These are phyloP conservation scores for Drosophila pachea DNA, from an alignment of 1,140 invertebrate genomes.

Conservation along the genomic window DNA sequence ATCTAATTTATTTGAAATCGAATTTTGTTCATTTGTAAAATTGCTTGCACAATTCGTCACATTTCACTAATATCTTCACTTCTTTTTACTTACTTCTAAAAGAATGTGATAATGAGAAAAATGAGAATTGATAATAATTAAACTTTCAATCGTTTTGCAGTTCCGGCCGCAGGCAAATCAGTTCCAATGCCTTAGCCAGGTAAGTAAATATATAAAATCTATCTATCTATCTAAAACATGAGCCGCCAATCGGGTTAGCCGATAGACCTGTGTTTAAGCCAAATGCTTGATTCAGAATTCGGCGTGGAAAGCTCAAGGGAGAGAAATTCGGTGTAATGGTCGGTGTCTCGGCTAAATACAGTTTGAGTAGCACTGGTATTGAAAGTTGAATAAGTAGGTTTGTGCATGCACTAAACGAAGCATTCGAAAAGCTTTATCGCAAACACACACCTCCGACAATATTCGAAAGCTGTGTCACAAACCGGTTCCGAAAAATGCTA, in stretches of 20 bases:
- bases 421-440: neutral
- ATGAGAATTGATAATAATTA: neutral
- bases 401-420: conserved; percentile 4
- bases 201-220: conserved; percentile 79
- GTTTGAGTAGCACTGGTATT: conserved; percentile 22
- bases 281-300: too few relatives aligned
- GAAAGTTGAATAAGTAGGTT: neutral
- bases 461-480: too few relatives aligned
- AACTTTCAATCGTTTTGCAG: conserved; percentile 81
- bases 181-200: conserved; percentile 92
- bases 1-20: neutral
- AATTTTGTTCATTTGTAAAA: neutral
- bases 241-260: too few relatives aligned
- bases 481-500: too few relatives aligned
- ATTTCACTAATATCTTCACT: neutral
- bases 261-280: too few relatives aligned
- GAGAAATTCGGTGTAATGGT: neutral
- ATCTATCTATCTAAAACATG: too few relatives aligned
- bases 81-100: neutral
- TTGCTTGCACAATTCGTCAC: neutral
- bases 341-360: conserved; percentile 31
- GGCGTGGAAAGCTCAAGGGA: too few relatives aligned
- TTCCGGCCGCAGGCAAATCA: conserved; percentile 86
- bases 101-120: too few relatives aligned
- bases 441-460: too few relatives aligned